Conservation (phyloP, 2,797 vertebrate genomes). For the Salarias fasciatus region DNA sequence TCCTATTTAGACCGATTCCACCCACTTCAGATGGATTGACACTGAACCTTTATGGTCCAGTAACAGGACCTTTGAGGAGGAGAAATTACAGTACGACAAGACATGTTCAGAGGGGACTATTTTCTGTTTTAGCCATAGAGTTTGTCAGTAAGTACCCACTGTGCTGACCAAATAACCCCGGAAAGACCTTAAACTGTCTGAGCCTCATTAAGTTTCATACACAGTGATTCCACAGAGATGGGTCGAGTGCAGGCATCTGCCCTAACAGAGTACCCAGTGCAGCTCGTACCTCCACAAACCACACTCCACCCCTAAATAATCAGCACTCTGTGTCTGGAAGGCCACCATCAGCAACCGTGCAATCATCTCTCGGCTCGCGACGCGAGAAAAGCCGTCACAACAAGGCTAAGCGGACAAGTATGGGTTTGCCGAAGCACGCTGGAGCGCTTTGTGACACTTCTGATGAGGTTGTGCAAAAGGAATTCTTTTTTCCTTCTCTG, state of each 20-base stretch:
- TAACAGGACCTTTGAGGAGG: conserved; percentile 23
- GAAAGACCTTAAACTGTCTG: conserved; percentile 40
- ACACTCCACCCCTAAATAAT: conserved; percentile 73
- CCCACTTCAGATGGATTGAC: conserved; percentile 33
- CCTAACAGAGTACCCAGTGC: conserved; percentile 31
- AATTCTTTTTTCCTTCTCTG: conserved; percentile 12
- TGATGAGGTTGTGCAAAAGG: conserved; percentile 22
- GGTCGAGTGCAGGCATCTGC: conserved; percentile 43
- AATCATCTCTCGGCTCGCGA: conserved; percentile 72
- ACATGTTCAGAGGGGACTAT: conserved; percentile 6
- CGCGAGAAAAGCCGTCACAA: conserved; percentile 54
- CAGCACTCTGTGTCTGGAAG: conserved; percentile 69
- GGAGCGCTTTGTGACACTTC: conserved; percentile 28
- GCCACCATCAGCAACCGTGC: conserved; percentile 70
- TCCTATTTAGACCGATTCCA: conserved; percentile 37
- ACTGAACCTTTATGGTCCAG: conserved; percentile 23
- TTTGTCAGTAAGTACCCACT: conserved; percentile 21
- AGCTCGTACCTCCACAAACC: conserved; percentile 47
- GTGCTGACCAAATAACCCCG: conserved; percentile 35
- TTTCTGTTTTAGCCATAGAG: conserved; percentile 13
- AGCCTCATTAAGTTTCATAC: conserved; percentile 59
- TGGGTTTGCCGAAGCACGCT: conserved; percentile 23
- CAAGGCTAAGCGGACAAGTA: conserved; percentile 25
- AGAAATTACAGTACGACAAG: conserved; percentile 2
- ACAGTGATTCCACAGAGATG: conserved; percentile 42